phyloP scores from a whole-genome alignment of 2,113 vertebrate species.

The Notothenia coriiceps region DNA sequence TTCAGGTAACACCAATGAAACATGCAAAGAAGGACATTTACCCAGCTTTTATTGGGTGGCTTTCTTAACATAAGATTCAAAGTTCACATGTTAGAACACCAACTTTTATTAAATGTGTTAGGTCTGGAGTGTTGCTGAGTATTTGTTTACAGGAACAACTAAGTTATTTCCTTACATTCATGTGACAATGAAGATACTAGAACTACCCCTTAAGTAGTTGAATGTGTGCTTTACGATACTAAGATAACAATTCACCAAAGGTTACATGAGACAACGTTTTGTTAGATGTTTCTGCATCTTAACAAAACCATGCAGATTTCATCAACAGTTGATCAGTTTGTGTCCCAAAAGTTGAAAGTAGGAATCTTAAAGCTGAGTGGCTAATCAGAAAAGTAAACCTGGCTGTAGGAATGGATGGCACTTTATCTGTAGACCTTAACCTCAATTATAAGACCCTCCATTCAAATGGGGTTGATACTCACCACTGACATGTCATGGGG shows the following conservation, averaged over 20 bases:
- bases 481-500: conserved; percentile 54
- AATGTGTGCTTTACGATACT: not conserved
- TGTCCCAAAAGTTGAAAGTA: not conserved
- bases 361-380: not conserved
- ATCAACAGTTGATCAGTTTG: not conserved
- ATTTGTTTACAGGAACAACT: not conserved
- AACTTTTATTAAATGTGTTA: not conserved
- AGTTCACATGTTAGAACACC: conserved; percentile 12
- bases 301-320: not conserved
- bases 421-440: conserved; percentile 50
- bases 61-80: conserved; percentile 33
- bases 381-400: conserved; percentile 37
- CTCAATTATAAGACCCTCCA: conserved; percentile 24
- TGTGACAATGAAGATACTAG: not conserved
- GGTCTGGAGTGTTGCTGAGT: not conserved
- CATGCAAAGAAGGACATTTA: not conserved
- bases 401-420: conserved; percentile 7
- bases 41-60: conserved; percentile 32
- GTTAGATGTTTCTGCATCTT: not conserved
- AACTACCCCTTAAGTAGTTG: not conserved
- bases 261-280: not conserved
- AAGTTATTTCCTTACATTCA: not conserved
- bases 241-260: not conserved
- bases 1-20: conserved; percentile 16
- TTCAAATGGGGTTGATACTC: conserved; percentile 60